Base-by-base conservation (phyloP, 2,797 vertebrate genomes). In the Leptoclinus maculatus region DNA sequence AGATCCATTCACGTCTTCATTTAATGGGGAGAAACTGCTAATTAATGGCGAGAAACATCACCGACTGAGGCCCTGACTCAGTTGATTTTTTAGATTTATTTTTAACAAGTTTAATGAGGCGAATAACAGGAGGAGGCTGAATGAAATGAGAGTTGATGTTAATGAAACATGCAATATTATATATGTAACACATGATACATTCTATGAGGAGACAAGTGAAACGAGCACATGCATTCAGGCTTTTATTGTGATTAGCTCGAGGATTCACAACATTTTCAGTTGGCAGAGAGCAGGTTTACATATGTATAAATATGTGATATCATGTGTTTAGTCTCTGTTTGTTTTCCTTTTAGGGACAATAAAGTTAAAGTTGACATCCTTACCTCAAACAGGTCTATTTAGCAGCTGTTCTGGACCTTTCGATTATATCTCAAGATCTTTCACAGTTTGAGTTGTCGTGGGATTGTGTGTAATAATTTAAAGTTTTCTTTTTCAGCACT, bases 1-100 rank as follows among this genome's bases (percentile, higher is more conserved):
- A 70, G 73, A 57, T 62, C 17, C 57, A 73, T 75, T 81, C 12
- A 72, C 78, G 74, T 73, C 17, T 53, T 63, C 4, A 71, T 71
- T 79, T 53, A 76, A 75, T 54, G 53, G 17, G 12, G 29, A 64
- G 25, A 57, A 53, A 34, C 13, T 6, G 29, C 34, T 36, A 32
- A 69, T 62, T 34, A 43, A 51, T 34, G 27, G 53, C 5, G 58
- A 45, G 47, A 82, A 63, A 54, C 34, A 6, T 45, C n/a, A 72
- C 38, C 70, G 62, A n/a, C 65, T 58, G 34, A 12, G 19, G n/a
- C 27, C 7, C 34, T 29, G 43, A 67, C 16, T 68, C 36, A 23
- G 13, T 71, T 38, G 12, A 53, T 23, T 27, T 27, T 34, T 34
- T 34, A 34, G 29, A 47, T 47, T 47, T 19, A 53, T 23, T 27